Conservation (phyloP, 2,797 vertebrate species). For the Periparus ater region DNA sequence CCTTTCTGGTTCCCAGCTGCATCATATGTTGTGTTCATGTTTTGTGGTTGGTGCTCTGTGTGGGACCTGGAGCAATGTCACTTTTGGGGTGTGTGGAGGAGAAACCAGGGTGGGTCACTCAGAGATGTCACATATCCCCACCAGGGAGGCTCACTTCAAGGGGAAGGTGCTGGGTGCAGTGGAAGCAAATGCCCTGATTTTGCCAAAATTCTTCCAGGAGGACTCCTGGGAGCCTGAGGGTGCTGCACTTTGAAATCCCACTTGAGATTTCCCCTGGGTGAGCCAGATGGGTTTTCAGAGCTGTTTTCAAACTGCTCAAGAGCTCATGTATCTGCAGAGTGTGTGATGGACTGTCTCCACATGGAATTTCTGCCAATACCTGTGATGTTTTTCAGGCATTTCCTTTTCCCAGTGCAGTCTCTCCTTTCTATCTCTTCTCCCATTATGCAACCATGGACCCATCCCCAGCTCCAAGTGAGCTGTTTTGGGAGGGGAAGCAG, state of each 20-base stretch:
- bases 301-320: not conserved
- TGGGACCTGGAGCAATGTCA: not conserved
- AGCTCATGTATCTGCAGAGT: fast-evolving
- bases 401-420: not conserved
- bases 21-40: fast-evolving
- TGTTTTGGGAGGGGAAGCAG: not conserved
- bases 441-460: not conserved
- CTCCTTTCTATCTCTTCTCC: not conserved
- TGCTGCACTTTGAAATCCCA: not conserved
- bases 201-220: not conserved
- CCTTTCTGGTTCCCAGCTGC: not conserved
- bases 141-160: fast-evolving
- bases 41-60: fast-evolving
- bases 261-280: not conserved
- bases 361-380: not conserved
- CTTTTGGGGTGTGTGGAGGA: not conserved
- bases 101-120: not conserved
- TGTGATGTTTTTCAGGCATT: fast-evolving
- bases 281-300: not conserved
- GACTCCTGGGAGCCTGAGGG: fast-evolving
- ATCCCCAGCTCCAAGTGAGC: not conserved
- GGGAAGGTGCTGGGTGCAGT: not conserved
- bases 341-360: fast-evolving
- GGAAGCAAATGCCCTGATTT: not conserved
- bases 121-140: not conserved